A percentile compares a stretch with the other conserved stretches of the same genome.
phyloP scores from a whole-genome alignment of 2,797 vertebrate genomes.

The Cyprinella venusta region DNA sequence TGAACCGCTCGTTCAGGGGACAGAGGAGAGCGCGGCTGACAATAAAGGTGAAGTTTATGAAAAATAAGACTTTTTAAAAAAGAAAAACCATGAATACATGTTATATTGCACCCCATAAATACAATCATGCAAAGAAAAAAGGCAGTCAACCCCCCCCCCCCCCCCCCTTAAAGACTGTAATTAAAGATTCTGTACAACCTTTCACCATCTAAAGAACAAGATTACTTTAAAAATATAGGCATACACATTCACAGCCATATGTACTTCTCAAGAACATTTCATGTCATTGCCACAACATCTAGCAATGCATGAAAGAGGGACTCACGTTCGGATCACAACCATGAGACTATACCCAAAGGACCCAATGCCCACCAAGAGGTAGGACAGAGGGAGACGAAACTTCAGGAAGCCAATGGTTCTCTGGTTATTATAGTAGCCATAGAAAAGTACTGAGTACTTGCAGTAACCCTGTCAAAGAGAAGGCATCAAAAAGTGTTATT shows the following conservation, averaged over 20 bases:
- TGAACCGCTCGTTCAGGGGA: too few relatives aligned
- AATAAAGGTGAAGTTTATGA: too few relatives aligned
- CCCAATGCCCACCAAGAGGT: slow-evolving; percentile 96
- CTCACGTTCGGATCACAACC: slow-evolving; percentile 98
- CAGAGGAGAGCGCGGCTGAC: too few relatives aligned
- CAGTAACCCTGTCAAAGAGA: slow-evolving; percentile 86
- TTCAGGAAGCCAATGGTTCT: slow-evolving; percentile 92
- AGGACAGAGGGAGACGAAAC: slow-evolving; percentile 94
- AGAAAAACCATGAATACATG: too few relatives aligned
- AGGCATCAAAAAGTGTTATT: slow-evolving; percentile 25
- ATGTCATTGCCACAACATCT: slow-evolving; percentile 59
- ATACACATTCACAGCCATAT: background rate
- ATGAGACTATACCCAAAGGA: slow-evolving; percentile 96
- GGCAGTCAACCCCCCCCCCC: too few relatives aligned
- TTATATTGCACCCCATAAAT: too few relatives aligned
- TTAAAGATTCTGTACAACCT: background rate
- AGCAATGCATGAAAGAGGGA: slow-evolving; percentile 64
- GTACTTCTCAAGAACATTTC: slow-evolving; percentile 44
- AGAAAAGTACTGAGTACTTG: slow-evolving; percentile 96
- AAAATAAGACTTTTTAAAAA: too few relatives aligned
- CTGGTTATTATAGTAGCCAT: slow-evolving; percentile 95
- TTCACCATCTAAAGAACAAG: background rate
- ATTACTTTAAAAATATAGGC: background rate
- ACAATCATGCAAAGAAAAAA: too few relatives aligned
- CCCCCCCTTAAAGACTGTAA: too few relatives aligned